These are phyloP conservation scores for Hybos culiciformis DNA, from an alignment of 2,888 invertebrate genomes.

Conservation along the genomic window DNA sequence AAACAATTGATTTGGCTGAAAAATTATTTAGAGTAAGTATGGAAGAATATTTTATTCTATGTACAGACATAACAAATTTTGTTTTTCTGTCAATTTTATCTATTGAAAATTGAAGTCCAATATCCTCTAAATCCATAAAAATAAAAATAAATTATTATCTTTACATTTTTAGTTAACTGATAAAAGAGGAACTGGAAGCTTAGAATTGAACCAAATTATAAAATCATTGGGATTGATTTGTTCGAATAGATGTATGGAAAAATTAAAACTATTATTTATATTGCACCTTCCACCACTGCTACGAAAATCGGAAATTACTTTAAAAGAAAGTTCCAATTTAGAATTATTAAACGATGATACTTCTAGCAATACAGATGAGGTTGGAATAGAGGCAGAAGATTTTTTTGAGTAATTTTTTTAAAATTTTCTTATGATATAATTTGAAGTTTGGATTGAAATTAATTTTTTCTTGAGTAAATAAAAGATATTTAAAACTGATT, in stretches of 20 bases:
- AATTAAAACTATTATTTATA: conserved; percentile 76
- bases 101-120: too few relatives aligned
- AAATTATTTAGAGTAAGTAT: conserved; percentile 71
- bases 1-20: conserved; percentile 67
- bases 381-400: conserved; percentile 81
- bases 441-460: too few relatives aligned
- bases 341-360: conserved; percentile 35
- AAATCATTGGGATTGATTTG: conserved; percentile 65
- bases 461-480: too few relatives aligned
- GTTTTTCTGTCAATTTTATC: too few relatives aligned
- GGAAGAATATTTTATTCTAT: too few relatives aligned
- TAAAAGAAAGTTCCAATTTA: too few relatives aligned
- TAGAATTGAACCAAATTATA: conserved; percentile 81
- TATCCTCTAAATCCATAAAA: too few relatives aligned
- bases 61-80: too few relatives aligned
- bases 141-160: neutral
- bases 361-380: conserved; percentile 49
- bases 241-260: conserved; percentile 63
- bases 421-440: neutral
- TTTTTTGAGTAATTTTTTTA: conserved; percentile 53
- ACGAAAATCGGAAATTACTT: conserved; percentile 52
- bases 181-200: conserved; percentile 63
- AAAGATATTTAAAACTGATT: too few relatives aligned
- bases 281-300: conserved; percentile 79
- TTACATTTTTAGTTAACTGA: conserved; percentile 62